Evolutionary conservation across 2,797 vertebrate genomes (phyloP).

Genomic region (Enteromius radiatus): DNA sequence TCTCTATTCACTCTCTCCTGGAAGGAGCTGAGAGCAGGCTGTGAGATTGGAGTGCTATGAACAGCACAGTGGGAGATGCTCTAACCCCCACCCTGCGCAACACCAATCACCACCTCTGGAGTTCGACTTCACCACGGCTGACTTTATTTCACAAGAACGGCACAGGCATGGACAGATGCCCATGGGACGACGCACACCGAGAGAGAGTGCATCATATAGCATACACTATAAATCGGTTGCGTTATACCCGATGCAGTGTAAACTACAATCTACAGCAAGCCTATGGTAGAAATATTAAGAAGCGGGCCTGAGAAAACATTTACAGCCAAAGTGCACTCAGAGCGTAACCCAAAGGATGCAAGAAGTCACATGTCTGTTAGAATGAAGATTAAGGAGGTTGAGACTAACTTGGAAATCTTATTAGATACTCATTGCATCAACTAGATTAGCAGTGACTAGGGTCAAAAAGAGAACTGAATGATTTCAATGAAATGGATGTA

Average conservation of each 20-base stretch:
- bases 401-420: conserved; percentile 65
- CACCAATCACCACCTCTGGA: conserved; percentile 75
- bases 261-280: not conserved
- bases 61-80: conserved; percentile 78
- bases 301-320: not conserved
- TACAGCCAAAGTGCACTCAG: not conserved
- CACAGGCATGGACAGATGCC: conserved; percentile 56
- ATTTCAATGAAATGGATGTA: conserved; percentile 62
- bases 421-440: conserved; percentile 70
- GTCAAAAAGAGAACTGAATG: conserved; percentile 62
- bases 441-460: conserved; percentile 69
- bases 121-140: conserved; percentile 65
- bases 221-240: not conserved
- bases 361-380: conserved; percentile 69
- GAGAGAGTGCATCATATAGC: conserved; percentile 8
- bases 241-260: not conserved
- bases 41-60: conserved; percentile 79
- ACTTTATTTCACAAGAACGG: conserved; percentile 65
- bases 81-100: conserved; percentile 63
- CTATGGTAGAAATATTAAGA: not conserved
- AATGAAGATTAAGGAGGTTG: conserved; percentile 73
- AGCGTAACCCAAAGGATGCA: conserved; percentile 65
- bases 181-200: conserved; percentile 18
- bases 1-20: conserved; percentile 61
- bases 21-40: conserved; percentile 78